Conservation (phyloP, 2,113 vertebrate genomes). For the Salvator merianae region DNA sequence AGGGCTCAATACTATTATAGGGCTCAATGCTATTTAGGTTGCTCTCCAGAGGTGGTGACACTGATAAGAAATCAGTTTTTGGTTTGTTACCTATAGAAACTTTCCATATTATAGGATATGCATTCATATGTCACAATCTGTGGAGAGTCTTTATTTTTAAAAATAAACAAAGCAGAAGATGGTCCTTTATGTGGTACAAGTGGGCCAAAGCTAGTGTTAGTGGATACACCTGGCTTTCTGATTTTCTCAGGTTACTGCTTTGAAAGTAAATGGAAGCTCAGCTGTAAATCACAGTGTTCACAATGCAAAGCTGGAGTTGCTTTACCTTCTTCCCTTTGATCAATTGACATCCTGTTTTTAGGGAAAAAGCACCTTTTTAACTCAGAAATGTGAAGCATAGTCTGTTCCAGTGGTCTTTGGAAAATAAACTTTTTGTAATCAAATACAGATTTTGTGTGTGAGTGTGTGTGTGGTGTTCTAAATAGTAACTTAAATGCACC, state of each 20-base stretch:
- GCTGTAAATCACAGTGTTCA: not conserved
- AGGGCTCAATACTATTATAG: too few relatives aligned
- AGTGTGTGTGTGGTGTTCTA: too few relatives aligned
- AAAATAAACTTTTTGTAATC: not conserved
- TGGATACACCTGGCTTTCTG: not conserved
- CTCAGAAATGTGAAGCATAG: not conserved
- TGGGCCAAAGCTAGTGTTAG: not conserved
- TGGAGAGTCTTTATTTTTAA: too few relatives aligned
- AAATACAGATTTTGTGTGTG: not conserved
- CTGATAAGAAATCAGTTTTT: too few relatives aligned
- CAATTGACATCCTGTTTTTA: not conserved
- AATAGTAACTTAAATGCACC: constrained; percentile 8
- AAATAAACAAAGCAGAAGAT: too few relatives aligned
- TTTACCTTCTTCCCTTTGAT: not conserved
- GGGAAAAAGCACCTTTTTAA: constrained; percentile 1
- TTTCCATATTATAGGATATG: too few relatives aligned
- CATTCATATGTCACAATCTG: too few relatives aligned
- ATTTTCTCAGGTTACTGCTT: constrained; percentile 17
- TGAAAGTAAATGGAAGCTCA: constrained; percentile 14
- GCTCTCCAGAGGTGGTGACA: too few relatives aligned
- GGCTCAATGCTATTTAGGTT: too few relatives aligned
- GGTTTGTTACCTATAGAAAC: too few relatives aligned
- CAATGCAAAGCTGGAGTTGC: constrained; percentile 7
- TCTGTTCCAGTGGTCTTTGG: not conserved
- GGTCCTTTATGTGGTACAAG: not conserved